Evolutionary conservation across 2,888 invertebrate genomes (phyloP).

Genomic region (Hyposoter dolosus): DNA sequence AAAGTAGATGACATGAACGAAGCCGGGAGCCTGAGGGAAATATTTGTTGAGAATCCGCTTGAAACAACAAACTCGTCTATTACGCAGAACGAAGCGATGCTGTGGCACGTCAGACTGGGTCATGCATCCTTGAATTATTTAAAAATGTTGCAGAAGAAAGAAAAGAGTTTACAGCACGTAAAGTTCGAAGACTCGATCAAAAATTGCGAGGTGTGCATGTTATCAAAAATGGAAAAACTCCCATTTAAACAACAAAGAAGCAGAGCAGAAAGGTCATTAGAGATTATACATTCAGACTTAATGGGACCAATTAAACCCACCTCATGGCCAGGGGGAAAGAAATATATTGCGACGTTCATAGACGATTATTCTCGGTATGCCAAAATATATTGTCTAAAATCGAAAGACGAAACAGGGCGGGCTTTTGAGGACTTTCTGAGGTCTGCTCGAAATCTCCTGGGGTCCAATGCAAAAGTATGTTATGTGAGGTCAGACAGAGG

Average conservation of each 20-base stretch:
- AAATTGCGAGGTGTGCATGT: slow-evolving; percentile 42
- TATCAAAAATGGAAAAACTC: slow-evolving; percentile 49
- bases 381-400: slow-evolving; percentile 67
- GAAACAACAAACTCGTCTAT: neutral
- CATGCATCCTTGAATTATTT: slow-evolving; percentile 70
- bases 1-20: slow-evolving; percentile 39
- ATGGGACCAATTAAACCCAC: slow-evolving; percentile 49
- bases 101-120: slow-evolving; percentile 69
- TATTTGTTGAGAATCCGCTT: too few relatives aligned
- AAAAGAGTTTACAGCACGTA: slow-evolving; percentile 36
- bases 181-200: slow-evolving; percentile 38
- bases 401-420: slow-evolving; percentile 70
- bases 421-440: slow-evolving; percentile 69
- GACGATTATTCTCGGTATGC: slow-evolving; percentile 69
- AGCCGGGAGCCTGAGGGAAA: too few relatives aligned
- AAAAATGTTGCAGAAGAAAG: slow-evolving; percentile 54
- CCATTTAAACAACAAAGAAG: slow-evolving; percentile 35
- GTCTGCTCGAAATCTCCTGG: slow-evolving; percentile 69
- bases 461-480: slow-evolving; percentile 63
- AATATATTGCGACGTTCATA: slow-evolving; percentile 38
- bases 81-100: slow-evolving; percentile 54
- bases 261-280: slow-evolving; percentile 32
- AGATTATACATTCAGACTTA: slow-evolving; percentile 34
- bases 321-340: slow-evolving; percentile 39
- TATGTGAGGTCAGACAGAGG: slow-evolving; percentile 62